Evolutionary conservation across 2,888 invertebrate species (phyloP), one percentile per base, ranked within the genome.

Genomic region (Neocrepidodera transversa): DNA sequence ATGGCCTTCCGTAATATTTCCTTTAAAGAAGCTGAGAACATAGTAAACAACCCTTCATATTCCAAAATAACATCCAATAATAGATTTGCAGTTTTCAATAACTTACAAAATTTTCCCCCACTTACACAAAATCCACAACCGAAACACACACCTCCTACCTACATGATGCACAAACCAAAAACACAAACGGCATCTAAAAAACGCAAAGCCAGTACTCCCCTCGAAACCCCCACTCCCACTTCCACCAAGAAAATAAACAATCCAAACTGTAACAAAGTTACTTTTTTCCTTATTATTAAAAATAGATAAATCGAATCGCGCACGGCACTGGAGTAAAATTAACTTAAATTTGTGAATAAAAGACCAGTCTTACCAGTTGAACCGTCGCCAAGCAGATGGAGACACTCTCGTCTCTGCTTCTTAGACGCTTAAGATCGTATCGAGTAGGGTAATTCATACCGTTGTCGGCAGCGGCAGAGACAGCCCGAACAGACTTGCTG

Each of bases 21-120:
- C 8, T 49, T 49, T 14, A 49, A 49, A 16, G 49, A 49, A 32
- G 49, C 49, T 7, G 49, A 49, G 16, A 32, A 32, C 6, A 30
- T 49, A 13, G 30, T 49, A 14, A 26, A 28, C 16, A 49, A 49
- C 14, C 49, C 49, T 4, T 28, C 17, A 14, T 49, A 49, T 13
- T 2, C 49, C 1, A 49, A 32, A 18, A 28, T 35, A 7, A n/a
- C 13, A 30, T 16, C 30, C 28, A 40, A 52, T 42, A 40, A 52
- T 8, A 8, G 30, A 42, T 42, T 40, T 18, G 3, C 40, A 2
- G 16, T 42, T 26, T 14, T 52, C 6, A 49, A 49, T 49, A 49
- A 35, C 30, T 16, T 17, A 7, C 3, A 49, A n/a, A 49, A 49
- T 13, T 49, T 49, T 35, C 49, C 18, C 8, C 18, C 49, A 3